Percentiles rank a stretch among this genome's conserved stretches.
These are phyloP conservation scores for Ascidia mentula DNA, from an alignment of 23 tunicate species.

Conservation along the genomic window DNA sequence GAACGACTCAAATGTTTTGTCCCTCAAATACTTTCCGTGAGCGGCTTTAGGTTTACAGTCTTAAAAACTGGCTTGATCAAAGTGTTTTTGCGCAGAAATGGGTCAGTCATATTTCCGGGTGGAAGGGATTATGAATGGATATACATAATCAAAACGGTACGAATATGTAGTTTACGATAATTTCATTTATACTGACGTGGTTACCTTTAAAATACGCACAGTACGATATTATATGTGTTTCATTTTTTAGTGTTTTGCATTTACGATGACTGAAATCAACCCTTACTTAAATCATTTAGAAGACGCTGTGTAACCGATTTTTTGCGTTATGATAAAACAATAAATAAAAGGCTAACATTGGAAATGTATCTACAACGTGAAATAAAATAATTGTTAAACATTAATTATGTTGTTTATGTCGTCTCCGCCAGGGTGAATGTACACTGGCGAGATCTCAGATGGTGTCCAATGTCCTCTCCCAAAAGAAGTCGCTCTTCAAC, in stretches of 20 bases:
- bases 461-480: constrained; percentile 31
- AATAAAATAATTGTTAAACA: no score
- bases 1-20: constrained; percentile 14
- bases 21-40: constrained; percentile 62
- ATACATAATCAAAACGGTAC: constrained; percentile 66
- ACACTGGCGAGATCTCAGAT: constrained; percentile 43
- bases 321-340: no score
- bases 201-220: no score
- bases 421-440: constrained; percentile 76
- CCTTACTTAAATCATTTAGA: no score
- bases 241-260: no score
- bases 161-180: background rate
- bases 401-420: background rate
- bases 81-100: constrained; percentile 23
- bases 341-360: no score
- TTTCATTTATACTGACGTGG: no score
- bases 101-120: constrained; percentile 40
- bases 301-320: no score
- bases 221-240: no score
- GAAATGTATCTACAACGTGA: no score
- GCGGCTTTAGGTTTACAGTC: background rate
- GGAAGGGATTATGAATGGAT: constrained; percentile 63
- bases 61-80: background rate
- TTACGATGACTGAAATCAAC: no score
- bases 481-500: constrained; percentile 44